Conservation (phyloP, 2,797 vertebrate genomes). For the Dendrocincla fuliginosa region DNA sequence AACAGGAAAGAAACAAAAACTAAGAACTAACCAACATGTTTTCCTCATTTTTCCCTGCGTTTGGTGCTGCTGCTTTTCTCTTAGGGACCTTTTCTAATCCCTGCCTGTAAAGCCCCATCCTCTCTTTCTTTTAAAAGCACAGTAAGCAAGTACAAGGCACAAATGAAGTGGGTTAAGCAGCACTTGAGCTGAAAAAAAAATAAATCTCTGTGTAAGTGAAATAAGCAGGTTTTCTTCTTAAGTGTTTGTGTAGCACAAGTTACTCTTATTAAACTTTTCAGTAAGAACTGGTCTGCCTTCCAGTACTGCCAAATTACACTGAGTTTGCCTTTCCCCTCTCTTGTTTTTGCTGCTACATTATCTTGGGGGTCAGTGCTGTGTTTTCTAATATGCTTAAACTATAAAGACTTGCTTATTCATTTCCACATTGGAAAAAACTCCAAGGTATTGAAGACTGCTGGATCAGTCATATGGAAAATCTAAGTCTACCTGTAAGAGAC, state of each 20-base stretch:
- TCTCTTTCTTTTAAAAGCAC: neutral
- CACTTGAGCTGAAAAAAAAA: neutral
- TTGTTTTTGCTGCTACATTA: neutral
- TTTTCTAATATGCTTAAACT: neutral
- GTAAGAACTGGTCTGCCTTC: neutral
- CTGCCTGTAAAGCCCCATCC: neutral
- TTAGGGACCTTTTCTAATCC: neutral
- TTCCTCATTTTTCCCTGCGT: neutral
- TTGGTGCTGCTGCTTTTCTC: neutral
- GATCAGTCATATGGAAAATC: neutral
- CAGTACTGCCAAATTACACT: neutral
- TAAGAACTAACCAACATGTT: neutral
- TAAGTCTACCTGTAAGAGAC: neutral
- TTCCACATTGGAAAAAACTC: neutral
- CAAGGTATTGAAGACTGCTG: neutral
- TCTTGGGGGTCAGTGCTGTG: neutral
- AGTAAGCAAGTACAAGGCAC: neutral
- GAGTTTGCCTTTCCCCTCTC: neutral
- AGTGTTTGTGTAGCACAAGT: neutral
- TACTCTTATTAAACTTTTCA: neutral
- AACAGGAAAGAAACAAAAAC: neutral
- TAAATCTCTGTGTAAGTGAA: fast-evolving
- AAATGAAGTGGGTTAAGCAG: neutral
- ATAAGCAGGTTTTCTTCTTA: neutral
- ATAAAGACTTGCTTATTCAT: neutral